These are phyloP conservation scores for Oncopodura yosiiana DNA, from an alignment of 1,140 invertebrate genomes.

Conservation along the genomic window DNA sequence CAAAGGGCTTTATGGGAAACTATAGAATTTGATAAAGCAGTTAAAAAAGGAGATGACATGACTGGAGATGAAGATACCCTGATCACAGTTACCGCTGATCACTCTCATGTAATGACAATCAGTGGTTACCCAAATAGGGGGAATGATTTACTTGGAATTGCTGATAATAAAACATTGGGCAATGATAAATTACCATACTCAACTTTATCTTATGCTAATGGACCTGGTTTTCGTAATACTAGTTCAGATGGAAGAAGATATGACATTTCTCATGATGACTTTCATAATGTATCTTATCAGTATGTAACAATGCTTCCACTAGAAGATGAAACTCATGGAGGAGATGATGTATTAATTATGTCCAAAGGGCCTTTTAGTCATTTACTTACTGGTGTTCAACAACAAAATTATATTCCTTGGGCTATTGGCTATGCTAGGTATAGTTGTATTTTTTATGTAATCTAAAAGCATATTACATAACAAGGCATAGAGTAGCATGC, in stretches of 20 bases:
- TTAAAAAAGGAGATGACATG: constrained; percentile 48
- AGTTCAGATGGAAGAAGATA: constrained; percentile 35
- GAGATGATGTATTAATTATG: constrained; percentile 48
- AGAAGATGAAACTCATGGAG: constrained; percentile 53
- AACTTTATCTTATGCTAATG: constrained; percentile 64
- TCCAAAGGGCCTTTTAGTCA: constrained; percentile 54
- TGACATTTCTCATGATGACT: constrained; percentile 38
- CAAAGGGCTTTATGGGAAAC: constrained; percentile 68
- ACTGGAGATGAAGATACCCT: constrained; percentile 52
- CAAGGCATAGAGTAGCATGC: too few species aligned
- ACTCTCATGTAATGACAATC: constrained; percentile 57
- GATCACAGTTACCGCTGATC: constrained; percentile 57
- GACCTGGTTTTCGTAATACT: too few species aligned
- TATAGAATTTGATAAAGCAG: constrained; percentile 60
- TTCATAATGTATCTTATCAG: constrained; percentile 32
- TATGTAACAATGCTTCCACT: constrained; percentile 45
- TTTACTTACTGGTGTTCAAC: constrained; percentile 52
- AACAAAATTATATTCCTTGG: constrained; percentile 54
- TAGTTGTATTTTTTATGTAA: too few species aligned
- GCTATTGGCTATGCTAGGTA: constrained; percentile 58
- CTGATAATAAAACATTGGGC: constrained; percentile 37
- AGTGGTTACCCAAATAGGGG: constrained; percentile 59
- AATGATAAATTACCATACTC: constrained; percentile 56
- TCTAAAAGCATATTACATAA: too few species aligned
- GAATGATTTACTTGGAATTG: constrained; percentile 52